Conservation (phyloP, 1,140 invertebrate genomes). For the Caenorhabditis latens region DNA sequence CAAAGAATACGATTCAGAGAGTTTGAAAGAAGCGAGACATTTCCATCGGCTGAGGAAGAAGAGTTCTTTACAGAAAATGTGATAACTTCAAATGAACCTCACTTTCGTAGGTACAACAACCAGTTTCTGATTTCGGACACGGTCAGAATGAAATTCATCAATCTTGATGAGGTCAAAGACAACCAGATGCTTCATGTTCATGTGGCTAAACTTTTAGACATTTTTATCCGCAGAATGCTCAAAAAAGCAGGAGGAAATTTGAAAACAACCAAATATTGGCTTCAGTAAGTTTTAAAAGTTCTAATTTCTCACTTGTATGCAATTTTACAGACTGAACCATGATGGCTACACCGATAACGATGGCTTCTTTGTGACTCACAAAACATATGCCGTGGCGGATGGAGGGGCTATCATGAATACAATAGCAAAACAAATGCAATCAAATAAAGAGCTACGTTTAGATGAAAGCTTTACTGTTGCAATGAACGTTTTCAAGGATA, state of each 20-base stretch:
- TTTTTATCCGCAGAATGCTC: neutral
- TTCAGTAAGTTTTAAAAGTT: neutral
- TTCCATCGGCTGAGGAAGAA: no score
- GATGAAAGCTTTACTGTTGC: neutral
- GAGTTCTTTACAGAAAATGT: no score
- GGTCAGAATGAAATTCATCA: no score
- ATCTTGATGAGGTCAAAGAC: no score
- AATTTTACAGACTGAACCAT: conserved; percentile 5
- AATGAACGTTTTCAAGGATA: neutral
- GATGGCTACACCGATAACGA: neutral
- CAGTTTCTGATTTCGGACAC: no score
- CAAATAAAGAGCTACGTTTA: neutral
- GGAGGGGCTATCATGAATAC: neutral
- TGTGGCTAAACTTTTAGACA: neutral
- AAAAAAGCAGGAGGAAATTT: neutral
- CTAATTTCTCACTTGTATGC: neutral
- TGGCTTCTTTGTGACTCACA: neutral
- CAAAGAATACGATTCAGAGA: no score
- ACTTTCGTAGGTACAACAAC: no score
- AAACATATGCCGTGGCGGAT: neutral
- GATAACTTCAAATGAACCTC: no score
- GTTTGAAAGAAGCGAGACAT: no score
- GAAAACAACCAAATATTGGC: neutral
- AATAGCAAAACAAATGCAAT: neutral
- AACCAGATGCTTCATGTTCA: neutral